Percentiles rank a stretch among this genome's conserved stretches.
Evolutionary conservation across 2,888 invertebrate genomes (phyloP).

Genomic region (Mechanitis mazaeus): DNA sequence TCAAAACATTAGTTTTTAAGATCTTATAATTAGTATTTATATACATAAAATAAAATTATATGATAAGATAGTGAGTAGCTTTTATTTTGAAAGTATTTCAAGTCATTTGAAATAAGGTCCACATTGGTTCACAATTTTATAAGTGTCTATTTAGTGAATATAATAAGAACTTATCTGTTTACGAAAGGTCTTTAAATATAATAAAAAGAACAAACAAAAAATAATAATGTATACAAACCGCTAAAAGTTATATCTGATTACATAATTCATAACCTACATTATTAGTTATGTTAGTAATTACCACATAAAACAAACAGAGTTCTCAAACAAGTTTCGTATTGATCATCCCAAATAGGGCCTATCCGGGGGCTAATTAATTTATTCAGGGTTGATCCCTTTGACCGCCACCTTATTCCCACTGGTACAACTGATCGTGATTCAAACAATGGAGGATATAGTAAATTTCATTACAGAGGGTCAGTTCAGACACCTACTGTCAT

Average conservation of each 20-base stretch:
- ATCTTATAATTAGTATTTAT: too few relatives aligned
- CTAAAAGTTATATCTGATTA: not conserved
- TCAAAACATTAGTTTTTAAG: too few relatives aligned
- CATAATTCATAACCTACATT: not conserved
- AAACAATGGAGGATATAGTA: constrained; percentile 30
- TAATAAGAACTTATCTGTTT: too few relatives aligned
- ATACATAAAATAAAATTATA: too few relatives aligned
- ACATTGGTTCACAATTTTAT: too few relatives aligned
- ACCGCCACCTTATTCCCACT: constrained; percentile 13
- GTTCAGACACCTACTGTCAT: constrained; percentile 43
- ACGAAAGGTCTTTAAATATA: too few relatives aligned
- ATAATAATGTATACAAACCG: not conserved
- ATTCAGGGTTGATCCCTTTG: constrained; percentile 21
- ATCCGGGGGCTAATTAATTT: constrained; percentile 21
- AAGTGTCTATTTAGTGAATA: too few relatives aligned
- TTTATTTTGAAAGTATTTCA: too few relatives aligned
- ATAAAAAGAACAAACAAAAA: not conserved
- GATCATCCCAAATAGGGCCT: constrained; percentile 18
- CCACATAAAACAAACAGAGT: constrained; percentile 3
- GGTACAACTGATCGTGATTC: constrained; percentile 19
- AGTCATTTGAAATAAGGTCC: too few relatives aligned
- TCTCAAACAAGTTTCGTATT: constrained; percentile 10
- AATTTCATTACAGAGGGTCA: constrained; percentile 51
- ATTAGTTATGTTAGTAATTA: constrained; percentile 3
- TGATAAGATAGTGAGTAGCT: too few relatives aligned